Evolutionary conservation across 2,888 invertebrate species (phyloP).

Genomic region (Platypus cylindrus): DNA sequence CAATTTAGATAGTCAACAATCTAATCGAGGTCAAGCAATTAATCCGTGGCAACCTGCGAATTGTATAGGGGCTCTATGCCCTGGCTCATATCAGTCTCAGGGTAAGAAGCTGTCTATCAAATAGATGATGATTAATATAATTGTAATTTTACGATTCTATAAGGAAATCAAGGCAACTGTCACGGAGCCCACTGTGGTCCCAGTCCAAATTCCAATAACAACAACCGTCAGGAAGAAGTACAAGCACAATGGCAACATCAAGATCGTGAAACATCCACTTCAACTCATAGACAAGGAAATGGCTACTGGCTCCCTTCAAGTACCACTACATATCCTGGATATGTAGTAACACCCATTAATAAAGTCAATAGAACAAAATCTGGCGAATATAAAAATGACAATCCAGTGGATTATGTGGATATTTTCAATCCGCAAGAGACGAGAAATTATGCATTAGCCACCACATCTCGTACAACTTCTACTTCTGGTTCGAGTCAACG

Average conservation of each 20-base stretch:
- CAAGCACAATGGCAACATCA: no score
- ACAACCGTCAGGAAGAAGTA: no score
- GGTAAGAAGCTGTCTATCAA: no score
- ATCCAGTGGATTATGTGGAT: conserved; percentile 17
- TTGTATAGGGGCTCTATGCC: no score
- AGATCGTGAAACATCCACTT: not conserved
- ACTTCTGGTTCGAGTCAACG: conserved; percentile 6
- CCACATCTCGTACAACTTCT: conserved; percentile 18
- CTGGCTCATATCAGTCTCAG: no score
- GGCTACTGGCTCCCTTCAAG: not conserved
- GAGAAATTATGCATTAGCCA: conserved; percentile 8
- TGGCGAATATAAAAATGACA: conserved; percentile 11
- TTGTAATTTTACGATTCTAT: no score
- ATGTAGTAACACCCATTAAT: conserved; percentile 6
- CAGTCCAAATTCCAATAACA: no score
- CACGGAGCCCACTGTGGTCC: not conserved
- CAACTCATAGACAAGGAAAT: not conserved
- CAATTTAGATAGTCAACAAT: no score
- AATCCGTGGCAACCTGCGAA: no score
- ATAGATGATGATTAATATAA: no score
- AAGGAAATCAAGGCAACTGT: not conserved
- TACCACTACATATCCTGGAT: not conserved
- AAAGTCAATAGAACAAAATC: conserved; percentile 8
- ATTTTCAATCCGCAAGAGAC: conserved; percentile 17
- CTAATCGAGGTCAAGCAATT: no score